Conservation (phyloP, 30 jellyfish, hydroid and myxozoan species). For the Aurelia aurita region DNA sequence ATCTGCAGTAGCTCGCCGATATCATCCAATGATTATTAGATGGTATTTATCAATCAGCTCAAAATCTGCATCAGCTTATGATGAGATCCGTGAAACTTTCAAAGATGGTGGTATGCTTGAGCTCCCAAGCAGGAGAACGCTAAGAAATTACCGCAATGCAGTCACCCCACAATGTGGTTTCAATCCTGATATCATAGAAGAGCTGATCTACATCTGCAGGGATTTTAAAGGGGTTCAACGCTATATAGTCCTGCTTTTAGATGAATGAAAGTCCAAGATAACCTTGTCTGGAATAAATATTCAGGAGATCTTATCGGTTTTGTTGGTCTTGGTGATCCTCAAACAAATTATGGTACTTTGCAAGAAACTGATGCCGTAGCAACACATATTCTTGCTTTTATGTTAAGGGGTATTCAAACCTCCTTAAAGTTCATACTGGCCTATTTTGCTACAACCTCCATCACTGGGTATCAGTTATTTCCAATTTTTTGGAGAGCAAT, state of each 20-base stretch:
- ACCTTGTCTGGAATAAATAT: neutral
- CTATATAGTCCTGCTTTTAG: neutral
- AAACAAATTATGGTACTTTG: neutral
- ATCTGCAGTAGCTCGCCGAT: neutral
- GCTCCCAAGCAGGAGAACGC: conserved; percentile 2
- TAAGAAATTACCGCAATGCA: neutral
- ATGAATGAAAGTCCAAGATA: neutral
- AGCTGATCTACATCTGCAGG: no score
- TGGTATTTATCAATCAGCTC: conserved; percentile 1
- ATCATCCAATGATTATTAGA: neutral
- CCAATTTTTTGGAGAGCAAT: neutral
- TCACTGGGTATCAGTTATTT: neutral
- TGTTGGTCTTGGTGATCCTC: neutral
- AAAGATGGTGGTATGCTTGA: neutral
- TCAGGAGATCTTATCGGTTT: neutral
- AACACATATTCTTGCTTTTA: neutral
- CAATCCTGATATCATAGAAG: neutral
- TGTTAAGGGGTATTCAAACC: neutral
- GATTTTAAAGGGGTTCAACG: no score
- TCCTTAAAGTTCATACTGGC: neutral
- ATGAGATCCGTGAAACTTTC: no score
- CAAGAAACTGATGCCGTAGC: neutral
- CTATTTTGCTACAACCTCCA: neutral
- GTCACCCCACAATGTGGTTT: neutral
- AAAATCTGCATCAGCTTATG: conserved; percentile 1